A percentile compares a stretch with the other conserved stretches of the same genome.
Conservation (phyloP, 2,888 invertebrate species). For the Latrodectus elegans region DNA sequence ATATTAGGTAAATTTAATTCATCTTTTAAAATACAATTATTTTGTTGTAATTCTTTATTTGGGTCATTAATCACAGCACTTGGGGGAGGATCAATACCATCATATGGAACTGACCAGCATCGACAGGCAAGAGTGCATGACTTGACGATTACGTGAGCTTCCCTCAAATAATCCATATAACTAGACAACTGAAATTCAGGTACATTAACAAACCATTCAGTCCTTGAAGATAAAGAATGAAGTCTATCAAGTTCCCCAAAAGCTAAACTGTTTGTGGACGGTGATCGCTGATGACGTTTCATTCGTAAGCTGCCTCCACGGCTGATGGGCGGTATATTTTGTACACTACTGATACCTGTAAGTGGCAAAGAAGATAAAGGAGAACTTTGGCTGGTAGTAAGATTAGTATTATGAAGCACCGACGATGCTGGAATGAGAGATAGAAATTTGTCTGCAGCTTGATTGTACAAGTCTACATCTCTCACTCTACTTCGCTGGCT, state of each 20-base stretch:
- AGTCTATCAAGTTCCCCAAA: slow-evolving; percentile 62
- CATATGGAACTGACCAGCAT: slow-evolving; percentile 87
- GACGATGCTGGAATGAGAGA: slow-evolving; percentile 81
- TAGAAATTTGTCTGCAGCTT: slow-evolving; percentile 85
- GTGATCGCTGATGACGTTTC: slow-evolving; percentile 63
- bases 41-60: slow-evolving; percentile 35
- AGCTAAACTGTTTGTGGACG: slow-evolving; percentile 65
- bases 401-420: slow-evolving; percentile 73
- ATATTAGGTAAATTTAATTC: slow-evolving; percentile 11
- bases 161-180: slow-evolving; percentile 82
- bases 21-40: slow-evolving; percentile 2
- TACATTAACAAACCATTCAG: slow-evolving; percentile 24
- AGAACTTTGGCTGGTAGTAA: slow-evolving; percentile 47
- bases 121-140: slow-evolving; percentile 84
- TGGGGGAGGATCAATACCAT: slow-evolving; percentile 79
- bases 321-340: slow-evolving; percentile 18
- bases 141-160: slow-evolving; percentile 86
- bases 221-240: neutral
- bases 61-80: slow-evolving; percentile 71
- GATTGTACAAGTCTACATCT: slow-evolving; percentile 84
- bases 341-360: slow-evolving; percentile 15
- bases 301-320: slow-evolving; percentile 66
- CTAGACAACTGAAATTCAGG: slow-evolving; percentile 40
- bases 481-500: slow-evolving; percentile 84
- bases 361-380: slow-evolving; percentile 17